Conservation (phyloP, 2,888 invertebrate species). For the Cepaea hortensis region DNA sequence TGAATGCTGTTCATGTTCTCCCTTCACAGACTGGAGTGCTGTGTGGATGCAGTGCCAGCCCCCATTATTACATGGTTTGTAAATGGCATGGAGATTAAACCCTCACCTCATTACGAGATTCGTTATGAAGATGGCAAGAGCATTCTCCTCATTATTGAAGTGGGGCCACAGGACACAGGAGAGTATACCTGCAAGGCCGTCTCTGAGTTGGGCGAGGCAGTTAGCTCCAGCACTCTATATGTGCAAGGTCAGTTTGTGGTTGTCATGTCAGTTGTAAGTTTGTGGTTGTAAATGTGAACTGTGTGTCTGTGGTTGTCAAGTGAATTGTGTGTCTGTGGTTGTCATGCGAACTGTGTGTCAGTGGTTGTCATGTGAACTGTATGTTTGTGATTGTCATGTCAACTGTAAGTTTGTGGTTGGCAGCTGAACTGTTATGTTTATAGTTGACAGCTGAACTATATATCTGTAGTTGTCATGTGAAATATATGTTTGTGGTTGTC, state of each 20-base stretch:
- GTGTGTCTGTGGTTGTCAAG: background rate
- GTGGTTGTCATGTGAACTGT: too few species aligned
- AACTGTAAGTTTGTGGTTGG: too few species aligned
- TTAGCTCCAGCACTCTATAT: slow-evolving; percentile 90
- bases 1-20: background rate
- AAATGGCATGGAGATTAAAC: slow-evolving; percentile 76
- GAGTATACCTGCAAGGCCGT: slow-evolving; percentile 95
- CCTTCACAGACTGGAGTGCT: slow-evolving; percentile 70
- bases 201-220: slow-evolving; percentile 95
- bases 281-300: background rate
- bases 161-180: slow-evolving; percentile 91
- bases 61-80: slow-evolving; percentile 77
- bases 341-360: too few species aligned
- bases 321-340: too few species aligned
- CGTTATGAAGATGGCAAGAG: slow-evolving; percentile 69
- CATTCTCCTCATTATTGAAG: slow-evolving; percentile 72
- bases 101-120: slow-evolving; percentile 73
- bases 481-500: too few species aligned
- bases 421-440: too few species aligned
- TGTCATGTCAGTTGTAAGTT: background rate
- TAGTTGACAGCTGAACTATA: too few species aligned
- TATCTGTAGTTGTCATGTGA: too few species aligned
- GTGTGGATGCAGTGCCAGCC: slow-evolving; percentile 71
- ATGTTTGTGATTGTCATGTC: too few species aligned
- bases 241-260: slow-evolving; percentile 67